Evolutionary conservation across 2,888 invertebrate genomes (phyloP).

Genomic region (Drosophila neutralis): DNA sequence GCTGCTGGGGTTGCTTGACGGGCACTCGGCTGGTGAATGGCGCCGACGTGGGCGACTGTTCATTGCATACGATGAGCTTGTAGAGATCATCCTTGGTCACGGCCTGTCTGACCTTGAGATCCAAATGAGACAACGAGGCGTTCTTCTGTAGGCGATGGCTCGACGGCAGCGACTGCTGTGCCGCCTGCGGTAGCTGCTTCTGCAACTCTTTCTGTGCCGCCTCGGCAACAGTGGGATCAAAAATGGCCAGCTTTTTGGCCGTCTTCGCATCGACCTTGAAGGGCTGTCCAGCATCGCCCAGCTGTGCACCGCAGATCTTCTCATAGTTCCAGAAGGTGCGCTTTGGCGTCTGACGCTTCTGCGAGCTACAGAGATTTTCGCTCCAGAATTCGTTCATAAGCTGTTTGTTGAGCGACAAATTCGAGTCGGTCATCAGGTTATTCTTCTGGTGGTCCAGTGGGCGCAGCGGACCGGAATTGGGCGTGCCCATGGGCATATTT

Average conservation of each 20-base stretch:
- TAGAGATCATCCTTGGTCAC: conserved; percentile 85
- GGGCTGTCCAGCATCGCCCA: conserved; percentile 78
- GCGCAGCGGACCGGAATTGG: conserved; percentile 30
- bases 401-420: conserved; percentile 82
- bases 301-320: conserved; percentile 81
- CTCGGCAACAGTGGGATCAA: conserved; percentile 83
- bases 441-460: conserved; percentile 47
- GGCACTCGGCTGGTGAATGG: conserved; percentile 75
- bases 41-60: conserved; percentile 66
- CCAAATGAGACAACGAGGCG: conserved; percentile 84
- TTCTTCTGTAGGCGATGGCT: conserved; percentile 82
- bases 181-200: conserved; percentile 62
- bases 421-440: conserved; percentile 74
- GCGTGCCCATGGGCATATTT: conserved; percentile 69
- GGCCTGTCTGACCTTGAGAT: conserved; percentile 83
- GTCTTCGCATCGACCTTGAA: conserved; percentile 82
- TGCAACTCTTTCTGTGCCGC: conserved; percentile 81
- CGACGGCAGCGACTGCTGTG: conserved; percentile 51
- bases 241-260: conserved; percentile 82
- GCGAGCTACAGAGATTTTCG: conserved; percentile 82
- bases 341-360: conserved; percentile 81
- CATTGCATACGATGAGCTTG: conserved; percentile 83
- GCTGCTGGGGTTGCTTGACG: conserved; percentile 58
- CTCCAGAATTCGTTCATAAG: conserved; percentile 84
- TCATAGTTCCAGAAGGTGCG: conserved; percentile 84